Evolutionary conservation across 1,140 invertebrate species (phyloP).

Genomic region (Hyles euphorbiae): DNA sequence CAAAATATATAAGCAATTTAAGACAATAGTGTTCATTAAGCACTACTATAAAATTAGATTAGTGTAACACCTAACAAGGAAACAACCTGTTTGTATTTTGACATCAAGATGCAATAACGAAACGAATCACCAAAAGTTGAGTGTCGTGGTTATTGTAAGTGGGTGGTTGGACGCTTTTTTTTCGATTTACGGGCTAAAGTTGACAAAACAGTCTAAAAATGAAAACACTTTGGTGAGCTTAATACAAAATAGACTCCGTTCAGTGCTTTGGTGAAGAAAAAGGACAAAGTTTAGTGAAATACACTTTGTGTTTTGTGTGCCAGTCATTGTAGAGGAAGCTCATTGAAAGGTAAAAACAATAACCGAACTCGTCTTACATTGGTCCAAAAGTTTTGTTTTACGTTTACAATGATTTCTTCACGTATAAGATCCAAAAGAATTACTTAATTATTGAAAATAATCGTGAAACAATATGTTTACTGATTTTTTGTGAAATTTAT

Average conservation of each 20-base stretch:
- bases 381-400: no score
- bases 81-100: background rate
- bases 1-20: no score
- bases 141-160: conserved; percentile 14
- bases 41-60: no score
- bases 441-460: no score
- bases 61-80: no score
- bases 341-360: conserved; percentile 19
- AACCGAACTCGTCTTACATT: conserved; percentile 9
- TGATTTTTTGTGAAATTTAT: no score
- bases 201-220: conserved; percentile 9
- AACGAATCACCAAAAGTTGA: conserved; percentile 11
- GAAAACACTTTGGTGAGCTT: conserved; percentile 2
- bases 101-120: conserved; percentile 3
- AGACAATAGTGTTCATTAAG: no score
- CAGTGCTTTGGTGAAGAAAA: conserved; percentile 3
- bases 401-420: no score
- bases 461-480: no score
- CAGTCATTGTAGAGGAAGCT: conserved; percentile 16
- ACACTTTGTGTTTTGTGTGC: background rate
- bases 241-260: background rate
- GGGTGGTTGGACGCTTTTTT: conserved; percentile 12
- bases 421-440: no score
- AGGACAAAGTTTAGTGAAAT: background rate
- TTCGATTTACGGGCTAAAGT: conserved; percentile 7